phyloP scores from a whole-genome alignment of 2,797 vertebrate genomes.

The Syndactyla subalaris region DNA sequence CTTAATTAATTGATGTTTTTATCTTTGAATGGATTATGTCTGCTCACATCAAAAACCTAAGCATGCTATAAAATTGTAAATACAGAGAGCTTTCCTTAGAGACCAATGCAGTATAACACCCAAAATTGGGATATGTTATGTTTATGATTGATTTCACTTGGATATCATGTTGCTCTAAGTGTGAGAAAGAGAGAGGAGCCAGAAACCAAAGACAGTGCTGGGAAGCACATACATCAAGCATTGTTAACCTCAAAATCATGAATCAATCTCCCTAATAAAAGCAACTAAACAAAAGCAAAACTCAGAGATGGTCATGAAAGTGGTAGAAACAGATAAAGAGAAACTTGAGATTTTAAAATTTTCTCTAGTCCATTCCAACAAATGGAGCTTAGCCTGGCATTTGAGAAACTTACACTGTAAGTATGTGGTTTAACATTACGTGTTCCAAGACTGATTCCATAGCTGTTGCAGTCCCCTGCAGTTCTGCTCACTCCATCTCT shows the following conservation, averaged over 20 bases:
- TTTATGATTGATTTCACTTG: conserved; percentile 47
- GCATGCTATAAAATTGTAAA: conserved; percentile 63
- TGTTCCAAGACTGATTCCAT: background rate
- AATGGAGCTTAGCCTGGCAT: background rate
- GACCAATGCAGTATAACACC: background rate
- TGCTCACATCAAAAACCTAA: conserved; percentile 64
- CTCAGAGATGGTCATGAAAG: background rate
- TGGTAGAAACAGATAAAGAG: background rate
- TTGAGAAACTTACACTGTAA: background rate
- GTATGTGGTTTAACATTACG: background rate
- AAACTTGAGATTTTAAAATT: background rate
- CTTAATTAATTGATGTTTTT: conserved; percentile 78
- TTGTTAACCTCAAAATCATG: background rate
- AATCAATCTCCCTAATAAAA: background rate
- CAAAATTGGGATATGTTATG: background rate
- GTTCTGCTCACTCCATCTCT: background rate
- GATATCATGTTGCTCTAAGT: background rate
- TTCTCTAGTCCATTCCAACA: background rate
- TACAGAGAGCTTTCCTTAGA: conserved; percentile 58
- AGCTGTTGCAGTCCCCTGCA: background rate
- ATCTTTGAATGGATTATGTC: conserved; percentile 73
- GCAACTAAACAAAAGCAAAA: background rate
- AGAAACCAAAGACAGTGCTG: background rate
- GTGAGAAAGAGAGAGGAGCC: conserved; percentile 46
- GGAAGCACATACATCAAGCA: background rate